Conservation (phyloP, 2,888 invertebrate species). For the Polydrusus tereticollis region DNA sequence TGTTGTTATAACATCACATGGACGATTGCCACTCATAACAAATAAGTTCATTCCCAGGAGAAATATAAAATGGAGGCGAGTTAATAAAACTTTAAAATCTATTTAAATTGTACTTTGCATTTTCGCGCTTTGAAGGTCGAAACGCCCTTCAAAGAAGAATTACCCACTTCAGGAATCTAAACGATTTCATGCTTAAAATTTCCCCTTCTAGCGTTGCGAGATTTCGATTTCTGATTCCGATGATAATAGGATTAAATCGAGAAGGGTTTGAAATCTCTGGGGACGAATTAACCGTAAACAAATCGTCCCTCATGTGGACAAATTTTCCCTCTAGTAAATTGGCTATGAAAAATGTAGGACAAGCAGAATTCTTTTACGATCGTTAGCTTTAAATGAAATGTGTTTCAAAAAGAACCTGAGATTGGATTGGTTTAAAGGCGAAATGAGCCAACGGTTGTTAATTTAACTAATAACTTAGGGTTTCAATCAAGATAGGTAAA, state of each 20-base stretch:
- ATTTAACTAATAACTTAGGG: not conserved
- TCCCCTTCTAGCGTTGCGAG: conserved; percentile 28
- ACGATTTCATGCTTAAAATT: conserved; percentile 29
- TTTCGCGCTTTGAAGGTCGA: no score
- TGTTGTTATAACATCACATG: no score
- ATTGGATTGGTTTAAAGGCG: not conserved
- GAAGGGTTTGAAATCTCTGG: conserved; percentile 31
- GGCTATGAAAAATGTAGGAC: conserved; percentile 18
- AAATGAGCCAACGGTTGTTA: not conserved
- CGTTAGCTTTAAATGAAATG: conserved; percentile 10
- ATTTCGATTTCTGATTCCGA: conserved; percentile 39
- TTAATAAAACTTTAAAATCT: no score
- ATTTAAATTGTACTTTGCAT: no score
- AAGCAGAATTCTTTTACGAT: conserved; percentile 8
- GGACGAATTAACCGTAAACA: conserved; percentile 43
- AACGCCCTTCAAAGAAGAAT: not conserved
- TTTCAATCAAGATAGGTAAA: no score
- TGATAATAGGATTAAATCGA: conserved; percentile 44
- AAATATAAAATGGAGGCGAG: no score
- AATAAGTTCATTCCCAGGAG: no score
- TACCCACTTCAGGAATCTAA: not conserved
- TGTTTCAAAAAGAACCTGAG: not conserved
- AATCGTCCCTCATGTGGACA: conserved; percentile 39
- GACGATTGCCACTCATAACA: no score
- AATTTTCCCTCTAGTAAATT: conserved; percentile 35